Evolutionary conservation across 2,888 invertebrate species (phyloP).

Genomic region (Meiosimyza platycephala): DNA sequence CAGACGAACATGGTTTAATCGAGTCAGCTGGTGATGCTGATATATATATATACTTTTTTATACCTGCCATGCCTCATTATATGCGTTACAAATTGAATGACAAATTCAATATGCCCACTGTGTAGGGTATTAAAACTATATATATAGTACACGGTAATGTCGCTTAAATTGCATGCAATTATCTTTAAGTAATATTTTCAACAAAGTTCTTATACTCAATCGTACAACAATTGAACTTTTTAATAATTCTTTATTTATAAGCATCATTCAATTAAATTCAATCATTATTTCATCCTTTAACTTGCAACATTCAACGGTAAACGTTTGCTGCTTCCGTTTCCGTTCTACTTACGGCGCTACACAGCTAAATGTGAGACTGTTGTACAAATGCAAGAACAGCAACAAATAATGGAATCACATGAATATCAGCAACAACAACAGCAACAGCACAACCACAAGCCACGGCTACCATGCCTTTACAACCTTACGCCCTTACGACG

Average conservation of each 20-base stretch:
- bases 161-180: too few species aligned
- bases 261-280: conserved; percentile 13
- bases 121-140: too few species aligned
- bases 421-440: neutral
- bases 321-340: neutral
- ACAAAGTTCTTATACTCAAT: too few species aligned
- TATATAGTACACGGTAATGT: too few species aligned
- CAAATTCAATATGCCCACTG: too few species aligned
- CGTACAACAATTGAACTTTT: neutral
- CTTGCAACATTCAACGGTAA: too few species aligned
- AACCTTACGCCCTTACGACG: neutral
- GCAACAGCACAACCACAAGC: neutral
- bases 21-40: too few species aligned
- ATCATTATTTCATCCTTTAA: neutral
- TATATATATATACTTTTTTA: too few species aligned
- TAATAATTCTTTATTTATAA: neutral
- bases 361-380: neutral
- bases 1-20: too few species aligned
- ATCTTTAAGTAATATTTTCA: too few species aligned
- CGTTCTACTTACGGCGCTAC: neutral
- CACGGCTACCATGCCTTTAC: neutral
- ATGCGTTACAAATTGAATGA: too few species aligned
- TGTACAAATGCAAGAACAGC: neutral
- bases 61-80: too few species aligned
- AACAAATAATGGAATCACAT: neutral